Conservation (phyloP, 2,797 vertebrate genomes). For the Tenualosa ilisha region DNA sequence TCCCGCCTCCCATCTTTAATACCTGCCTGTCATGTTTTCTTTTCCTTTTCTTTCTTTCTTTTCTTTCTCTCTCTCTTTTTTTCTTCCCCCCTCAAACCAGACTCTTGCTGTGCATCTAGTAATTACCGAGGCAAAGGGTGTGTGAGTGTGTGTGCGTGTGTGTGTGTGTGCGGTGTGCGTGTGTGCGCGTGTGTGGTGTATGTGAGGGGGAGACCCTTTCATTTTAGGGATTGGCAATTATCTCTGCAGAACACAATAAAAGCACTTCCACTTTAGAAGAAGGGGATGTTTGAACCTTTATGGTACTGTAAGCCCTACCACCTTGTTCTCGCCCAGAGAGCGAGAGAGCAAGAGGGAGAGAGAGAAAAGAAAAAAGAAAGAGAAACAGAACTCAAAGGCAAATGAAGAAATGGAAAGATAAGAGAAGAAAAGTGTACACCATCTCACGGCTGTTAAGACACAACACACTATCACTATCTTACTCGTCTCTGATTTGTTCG, state of each 20-base stretch:
- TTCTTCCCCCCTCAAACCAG: conserved; percentile 16
- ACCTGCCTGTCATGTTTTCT: conserved; percentile 57
- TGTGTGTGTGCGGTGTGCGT: not conserved
- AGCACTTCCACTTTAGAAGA: conserved; percentile 72
- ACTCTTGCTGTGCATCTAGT: conserved; percentile 44
- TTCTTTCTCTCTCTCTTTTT: conserved; percentile 13
- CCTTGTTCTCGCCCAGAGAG: conserved; percentile 63
- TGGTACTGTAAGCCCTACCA: conserved; percentile 61
- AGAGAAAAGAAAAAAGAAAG: not conserved
- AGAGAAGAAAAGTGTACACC: not conserved
- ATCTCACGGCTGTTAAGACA: not conserved
- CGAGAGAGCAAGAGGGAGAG: conserved; percentile 31
- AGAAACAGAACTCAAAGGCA: conserved; percentile 8
- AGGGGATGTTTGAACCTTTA: conserved; percentile 70
- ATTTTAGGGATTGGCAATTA: conserved; percentile 79
- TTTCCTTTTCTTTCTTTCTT: conserved; percentile 37
- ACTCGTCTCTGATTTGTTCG: not conserved
- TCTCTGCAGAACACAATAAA: conserved; percentile 76
- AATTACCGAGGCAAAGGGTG: conserved; percentile 45
- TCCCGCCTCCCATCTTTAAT: conserved; percentile 56
- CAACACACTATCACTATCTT: not conserved
- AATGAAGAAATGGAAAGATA: not conserved
- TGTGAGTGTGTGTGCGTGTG: not conserved
- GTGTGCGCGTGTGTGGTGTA: not conserved
- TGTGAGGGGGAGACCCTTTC: conserved; percentile 66